Conservation (phyloP, 23 tunicate genomes). For the Oikopleura vanhoeffeni region DNA sequence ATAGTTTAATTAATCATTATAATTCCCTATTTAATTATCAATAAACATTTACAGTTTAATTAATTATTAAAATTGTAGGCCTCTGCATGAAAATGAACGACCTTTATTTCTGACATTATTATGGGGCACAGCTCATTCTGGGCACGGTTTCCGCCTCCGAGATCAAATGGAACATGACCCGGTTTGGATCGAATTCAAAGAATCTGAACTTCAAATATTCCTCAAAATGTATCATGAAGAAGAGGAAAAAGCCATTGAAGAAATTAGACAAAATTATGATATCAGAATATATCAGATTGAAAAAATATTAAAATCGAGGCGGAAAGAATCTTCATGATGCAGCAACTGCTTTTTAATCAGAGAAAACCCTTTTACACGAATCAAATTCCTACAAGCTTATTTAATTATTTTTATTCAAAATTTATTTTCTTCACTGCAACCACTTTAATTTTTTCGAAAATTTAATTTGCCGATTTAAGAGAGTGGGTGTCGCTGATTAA, state of each 20-base stretch:
- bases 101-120: background rate
- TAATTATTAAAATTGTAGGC: too few relatives aligned
- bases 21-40: too few relatives aligned
- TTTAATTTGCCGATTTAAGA: too few relatives aligned
- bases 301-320: background rate
- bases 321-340: background rate
- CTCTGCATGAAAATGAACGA: background rate
- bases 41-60: too few relatives aligned
- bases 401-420: too few relatives aligned
- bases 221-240: background rate
- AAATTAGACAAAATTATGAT: background rate
- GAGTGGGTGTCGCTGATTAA: too few relatives aligned
- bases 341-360: too few relatives aligned
- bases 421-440: too few relatives aligned
- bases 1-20: too few relatives aligned
- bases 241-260: background rate
- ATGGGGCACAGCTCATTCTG: constrained; percentile 9
- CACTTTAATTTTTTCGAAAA: too few relatives aligned
- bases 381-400: too few relatives aligned
- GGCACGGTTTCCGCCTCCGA: background rate
- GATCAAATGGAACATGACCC: background rate
- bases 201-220: background rate
- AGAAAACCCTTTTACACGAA: too few relatives aligned
- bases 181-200: constrained; percentile 4
- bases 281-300: background rate